A percentile compares a stretch with the other conserved stretches of the same genome.
Evolutionary conservation across 2,888 invertebrate species (phyloP).

Genomic region (Troides helena): DNA sequence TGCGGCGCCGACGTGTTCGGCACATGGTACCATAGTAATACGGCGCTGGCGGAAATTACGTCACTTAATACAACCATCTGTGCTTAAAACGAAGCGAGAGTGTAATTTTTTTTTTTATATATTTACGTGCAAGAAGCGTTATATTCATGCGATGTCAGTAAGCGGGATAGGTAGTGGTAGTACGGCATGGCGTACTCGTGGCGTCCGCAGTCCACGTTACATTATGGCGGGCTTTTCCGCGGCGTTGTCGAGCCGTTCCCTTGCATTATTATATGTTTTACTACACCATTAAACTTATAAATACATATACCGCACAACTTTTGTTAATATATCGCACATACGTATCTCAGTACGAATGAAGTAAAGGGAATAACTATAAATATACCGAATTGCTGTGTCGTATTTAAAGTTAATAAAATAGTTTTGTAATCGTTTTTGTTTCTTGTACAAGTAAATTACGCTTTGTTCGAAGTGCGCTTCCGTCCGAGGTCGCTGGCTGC

Average conservation of each 20-base stretch:
- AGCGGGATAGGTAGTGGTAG: conserved; percentile 36
- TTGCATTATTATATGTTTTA: conserved; percentile 6
- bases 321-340: too few relatives aligned
- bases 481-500: conserved; percentile 62
- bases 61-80: conserved; percentile 50
- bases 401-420: conserved; percentile 9
- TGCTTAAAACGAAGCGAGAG: conserved; percentile 53
- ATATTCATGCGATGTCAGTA: conserved; percentile 34
- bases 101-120: conserved; percentile 43
- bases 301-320: neutral
- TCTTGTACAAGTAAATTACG: conserved; percentile 33
- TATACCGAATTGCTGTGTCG: neutral
- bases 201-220: conserved; percentile 60
- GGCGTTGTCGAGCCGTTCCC: conserved; percentile 31
- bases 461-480: conserved; percentile 70
- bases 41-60: conserved; percentile 68
- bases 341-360: neutral
- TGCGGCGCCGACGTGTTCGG: conserved; percentile 73
- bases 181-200: conserved; percentile 66
- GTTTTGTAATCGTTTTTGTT: conserved; percentile 32
- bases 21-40: conserved; percentile 75
- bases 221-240: conserved; percentile 63
- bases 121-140: conserved; percentile 37
- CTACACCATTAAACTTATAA: neutral
- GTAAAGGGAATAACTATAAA: neutral